phyloP scores from a whole-genome alignment of 2,888 invertebrate species.

The Heliconius erato region DNA sequence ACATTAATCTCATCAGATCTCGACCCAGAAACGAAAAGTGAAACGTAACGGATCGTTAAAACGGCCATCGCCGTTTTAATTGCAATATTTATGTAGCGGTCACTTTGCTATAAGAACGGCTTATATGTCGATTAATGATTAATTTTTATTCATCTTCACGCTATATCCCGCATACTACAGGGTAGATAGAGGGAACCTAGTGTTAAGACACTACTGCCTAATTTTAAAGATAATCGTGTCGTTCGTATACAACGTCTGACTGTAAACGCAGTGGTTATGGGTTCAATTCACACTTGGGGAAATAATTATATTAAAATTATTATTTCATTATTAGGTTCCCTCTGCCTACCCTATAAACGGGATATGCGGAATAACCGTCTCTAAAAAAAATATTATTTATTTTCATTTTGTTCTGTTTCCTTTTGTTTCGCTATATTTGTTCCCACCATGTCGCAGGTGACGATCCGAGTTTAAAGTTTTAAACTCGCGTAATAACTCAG shows the following conservation, averaged over 20 bases:
- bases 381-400: background rate
- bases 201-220: too few relatives aligned
- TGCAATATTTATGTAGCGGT: conserved; percentile 14
- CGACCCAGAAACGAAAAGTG: conserved; percentile 24
- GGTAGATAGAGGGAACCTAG: too few relatives aligned
- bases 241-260: background rate
- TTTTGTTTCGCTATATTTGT: background rate
- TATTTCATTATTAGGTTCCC: too few relatives aligned
- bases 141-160: background rate
- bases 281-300: background rate
- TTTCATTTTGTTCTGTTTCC: background rate
- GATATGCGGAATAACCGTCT: background rate
- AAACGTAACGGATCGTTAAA: conserved; percentile 22
- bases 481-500: conserved; percentile 4
- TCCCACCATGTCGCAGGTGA: background rate
- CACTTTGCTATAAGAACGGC: conserved; percentile 2
- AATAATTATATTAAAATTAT: background rate
- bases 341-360: too few relatives aligned
- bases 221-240: too few relatives aligned
- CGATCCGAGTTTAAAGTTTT: background rate
- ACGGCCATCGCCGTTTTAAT: conserved; percentile 25
- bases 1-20: background rate
- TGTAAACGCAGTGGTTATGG: background rate
- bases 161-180: too few relatives aligned
- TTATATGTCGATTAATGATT: background rate